Evolutionary conservation across 1,140 invertebrate species (phyloP).

Genomic region (Dinothrombium tinctorium): DNA sequence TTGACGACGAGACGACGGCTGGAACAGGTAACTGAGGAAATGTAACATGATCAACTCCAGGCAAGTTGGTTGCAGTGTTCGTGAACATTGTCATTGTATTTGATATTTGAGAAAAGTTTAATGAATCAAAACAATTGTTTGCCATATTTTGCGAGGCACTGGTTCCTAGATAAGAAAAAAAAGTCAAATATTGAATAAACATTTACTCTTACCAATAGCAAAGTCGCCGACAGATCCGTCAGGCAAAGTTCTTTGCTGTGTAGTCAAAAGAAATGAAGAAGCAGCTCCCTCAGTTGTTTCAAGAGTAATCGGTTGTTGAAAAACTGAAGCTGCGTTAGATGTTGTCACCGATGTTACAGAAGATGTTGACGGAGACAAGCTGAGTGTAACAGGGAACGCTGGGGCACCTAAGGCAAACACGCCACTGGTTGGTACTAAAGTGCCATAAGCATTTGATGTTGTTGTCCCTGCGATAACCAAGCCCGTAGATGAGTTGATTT

Average conservation of each 20-base stretch:
- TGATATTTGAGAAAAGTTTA: too few species aligned
- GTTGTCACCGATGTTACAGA: constrained; percentile 6
- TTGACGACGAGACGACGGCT: too few species aligned
- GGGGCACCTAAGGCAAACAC: constrained; percentile 12
- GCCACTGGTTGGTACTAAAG: constrained; percentile 10
- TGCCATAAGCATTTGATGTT: constrained; percentile 12
- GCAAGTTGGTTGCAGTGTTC: too few species aligned
- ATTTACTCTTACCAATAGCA: not conserved
- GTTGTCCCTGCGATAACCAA: not conserved
- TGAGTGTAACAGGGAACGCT: constrained; percentile 13
- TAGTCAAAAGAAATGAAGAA: not conserved
- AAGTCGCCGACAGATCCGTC: not conserved
- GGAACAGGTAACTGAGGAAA: too few species aligned
- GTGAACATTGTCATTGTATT: too few species aligned
- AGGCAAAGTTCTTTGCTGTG: not conserved
- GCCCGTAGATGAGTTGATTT: not conserved
- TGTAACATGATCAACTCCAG: too few species aligned
- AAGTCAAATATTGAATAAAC: too few species aligned
- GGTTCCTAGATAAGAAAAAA: not conserved
- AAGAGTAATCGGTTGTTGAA: not conserved
- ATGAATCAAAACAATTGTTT: not conserved
- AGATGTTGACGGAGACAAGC: constrained; percentile 6
- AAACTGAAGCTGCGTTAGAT: constrained; percentile 4
- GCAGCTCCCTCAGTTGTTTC: not conserved
- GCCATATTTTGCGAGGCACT: not conserved